Base-by-base conservation (phyloP, 1,140 invertebrate species). In the Drosophila fuyamai region DNA sequence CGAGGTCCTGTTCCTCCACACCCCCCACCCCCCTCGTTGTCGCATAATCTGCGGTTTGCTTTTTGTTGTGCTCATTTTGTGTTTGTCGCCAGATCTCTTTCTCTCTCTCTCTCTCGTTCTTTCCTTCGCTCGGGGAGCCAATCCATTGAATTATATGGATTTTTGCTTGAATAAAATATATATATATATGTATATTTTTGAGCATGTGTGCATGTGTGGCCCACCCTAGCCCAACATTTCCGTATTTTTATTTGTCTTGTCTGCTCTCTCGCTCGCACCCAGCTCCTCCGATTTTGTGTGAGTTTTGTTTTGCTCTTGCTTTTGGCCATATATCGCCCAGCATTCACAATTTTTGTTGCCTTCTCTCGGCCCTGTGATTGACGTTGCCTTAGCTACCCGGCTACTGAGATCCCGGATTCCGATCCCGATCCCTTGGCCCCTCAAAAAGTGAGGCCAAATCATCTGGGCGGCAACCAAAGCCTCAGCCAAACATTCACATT, bases 131-230 rank as follows among this genome's bases (percentile, higher is more conserved):
- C 32, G 40, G 65, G 65, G 65, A 77, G 83, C 79, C 83, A 83
- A 88, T 88, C 84, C 83, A 88, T 88, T 88, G 83, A 88, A 88
- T 88, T 88, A 88, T 88, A 89, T 88, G 84, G 80, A 88, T 88
- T 89, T 86, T 83, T 79, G 79, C 60, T 44, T 43, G 72, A 86
- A 88, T 86, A 82, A 83, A 79, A 88, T 82, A 88, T 70, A 79
- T 68, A 50, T 44, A 46, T 82, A 88, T 70, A 79, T 68, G 46
- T 44, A 46, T 44, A 41, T 43, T 47, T 51, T 35, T 53, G 29
- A 60, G 63, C 63, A 58, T 71, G 50, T 74, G 50, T 60, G 47
- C 36, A 10, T 43, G 62, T 56, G 38, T 51, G 23, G 47, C 43
- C 63, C 63, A 80, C 81, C 77, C 72, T 74, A 70, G 73, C 68